Percentiles rank a stretch among this genome's conserved stretches.
phyloP scores from a whole-genome alignment of 1,140 invertebrate species.

The Bombus confusus region DNA sequence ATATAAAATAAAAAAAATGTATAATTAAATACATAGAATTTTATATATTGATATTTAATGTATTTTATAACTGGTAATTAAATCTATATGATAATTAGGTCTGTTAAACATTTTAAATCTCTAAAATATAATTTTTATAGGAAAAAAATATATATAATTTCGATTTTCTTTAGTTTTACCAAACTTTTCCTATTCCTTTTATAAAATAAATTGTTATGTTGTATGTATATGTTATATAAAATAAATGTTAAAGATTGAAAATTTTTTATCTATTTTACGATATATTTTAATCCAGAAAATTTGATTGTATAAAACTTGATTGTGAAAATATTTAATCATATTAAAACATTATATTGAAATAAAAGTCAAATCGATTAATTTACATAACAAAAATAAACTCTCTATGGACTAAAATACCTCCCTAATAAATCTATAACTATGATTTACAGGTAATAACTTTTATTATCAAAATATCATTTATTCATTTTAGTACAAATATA shows the following conservation, averaged over 20 bases:
- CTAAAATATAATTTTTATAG: too few species aligned
- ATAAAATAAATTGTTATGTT: too few species aligned
- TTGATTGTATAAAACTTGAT: too few species aligned
- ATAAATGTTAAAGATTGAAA: neutral
- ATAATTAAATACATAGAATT: neutral
- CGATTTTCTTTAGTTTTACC: too few species aligned
- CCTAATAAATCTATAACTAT: neutral
- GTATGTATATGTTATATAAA: neutral
- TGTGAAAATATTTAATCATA: too few species aligned
- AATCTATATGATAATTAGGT: too few species aligned
- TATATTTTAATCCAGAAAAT: neutral
- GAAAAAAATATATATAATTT: too few species aligned
- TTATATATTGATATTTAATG: neutral
- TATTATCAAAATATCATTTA: conserved; percentile 11
- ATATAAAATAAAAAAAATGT: neutral
- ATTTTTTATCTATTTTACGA: neutral
- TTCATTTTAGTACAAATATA: conserved; percentile 6
- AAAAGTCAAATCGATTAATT: neutral
- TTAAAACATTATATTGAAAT: neutral
- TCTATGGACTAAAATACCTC: neutral
- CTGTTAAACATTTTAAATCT: too few species aligned
- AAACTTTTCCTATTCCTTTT: too few species aligned
- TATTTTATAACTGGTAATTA: too few species aligned
- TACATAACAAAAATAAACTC: neutral
- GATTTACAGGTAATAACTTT: neutral